phyloP scores from a whole-genome alignment of 2,113 vertebrate species.

The Gnathonemus echidnorhynchus region DNA sequence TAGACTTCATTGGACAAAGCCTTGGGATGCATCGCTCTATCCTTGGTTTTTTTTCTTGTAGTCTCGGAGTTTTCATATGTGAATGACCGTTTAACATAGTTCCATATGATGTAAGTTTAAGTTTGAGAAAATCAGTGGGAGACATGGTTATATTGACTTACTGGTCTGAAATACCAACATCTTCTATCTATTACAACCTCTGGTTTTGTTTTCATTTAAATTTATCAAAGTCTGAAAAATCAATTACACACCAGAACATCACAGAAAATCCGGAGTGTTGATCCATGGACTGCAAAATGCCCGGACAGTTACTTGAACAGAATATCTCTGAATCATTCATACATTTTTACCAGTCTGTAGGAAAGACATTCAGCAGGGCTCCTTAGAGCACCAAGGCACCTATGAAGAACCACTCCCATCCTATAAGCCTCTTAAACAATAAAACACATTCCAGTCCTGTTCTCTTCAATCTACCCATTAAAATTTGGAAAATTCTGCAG shows the following conservation, averaged over 20 bases:
- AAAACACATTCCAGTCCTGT: background rate
- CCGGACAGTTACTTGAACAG: background rate
- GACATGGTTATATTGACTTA: background rate
- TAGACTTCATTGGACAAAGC: background rate
- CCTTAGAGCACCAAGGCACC: background rate
- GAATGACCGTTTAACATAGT: background rate
- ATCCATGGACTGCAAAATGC: background rate
- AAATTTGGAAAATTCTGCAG: slow-evolving; percentile 22
- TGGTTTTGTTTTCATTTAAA: background rate
- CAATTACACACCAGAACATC: background rate
- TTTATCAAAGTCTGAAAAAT: background rate
- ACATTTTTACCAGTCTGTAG: background rate
- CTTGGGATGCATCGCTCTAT: background rate
- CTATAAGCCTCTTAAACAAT: background rate
- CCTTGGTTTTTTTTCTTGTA: background rate
- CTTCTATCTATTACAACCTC: background rate
- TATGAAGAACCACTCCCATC: background rate
- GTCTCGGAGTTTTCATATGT: background rate
- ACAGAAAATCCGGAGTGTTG: background rate
- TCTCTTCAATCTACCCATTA: slow-evolving; percentile 10
- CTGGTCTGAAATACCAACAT: background rate
- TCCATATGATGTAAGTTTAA: background rate
- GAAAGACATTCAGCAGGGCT: background rate
- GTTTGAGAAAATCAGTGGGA: background rate
- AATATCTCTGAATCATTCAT: background rate